Conservation (phyloP, 2,797 vertebrate species). For the Tamandua tetradactyla region DNA sequence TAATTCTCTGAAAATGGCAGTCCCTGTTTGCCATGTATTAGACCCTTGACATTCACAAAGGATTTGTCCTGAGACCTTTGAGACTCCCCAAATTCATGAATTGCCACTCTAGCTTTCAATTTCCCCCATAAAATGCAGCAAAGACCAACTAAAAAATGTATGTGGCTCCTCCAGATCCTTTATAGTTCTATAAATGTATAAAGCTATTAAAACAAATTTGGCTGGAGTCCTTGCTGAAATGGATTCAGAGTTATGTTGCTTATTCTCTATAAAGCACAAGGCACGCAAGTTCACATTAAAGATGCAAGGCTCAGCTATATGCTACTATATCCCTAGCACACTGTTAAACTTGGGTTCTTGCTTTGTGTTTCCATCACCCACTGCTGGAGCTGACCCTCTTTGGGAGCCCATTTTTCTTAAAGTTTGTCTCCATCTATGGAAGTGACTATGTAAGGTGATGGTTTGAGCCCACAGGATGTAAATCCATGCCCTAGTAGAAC, state of each 20-base stretch:
- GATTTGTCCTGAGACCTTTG: neutral
- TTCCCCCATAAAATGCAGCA: neutral
- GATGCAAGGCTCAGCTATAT: neutral
- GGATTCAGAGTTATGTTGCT: neutral
- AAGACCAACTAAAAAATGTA: neutral
- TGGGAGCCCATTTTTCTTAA: neutral
- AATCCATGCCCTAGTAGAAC: rapidly evolving
- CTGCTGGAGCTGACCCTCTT: neutral
- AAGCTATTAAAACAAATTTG: neutral
- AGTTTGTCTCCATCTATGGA: neutral
- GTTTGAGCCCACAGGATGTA: no score
- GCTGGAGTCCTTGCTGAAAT: neutral
- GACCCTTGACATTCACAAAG: neutral
- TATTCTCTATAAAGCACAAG: neutral
- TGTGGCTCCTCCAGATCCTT: neutral
- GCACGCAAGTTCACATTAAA: neutral
- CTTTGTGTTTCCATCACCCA: rapidly evolving
- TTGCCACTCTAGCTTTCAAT: rapidly evolving
- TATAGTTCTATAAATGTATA: neutral
- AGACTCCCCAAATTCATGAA: no score
- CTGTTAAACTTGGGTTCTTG: neutral
- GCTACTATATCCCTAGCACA: neutral
- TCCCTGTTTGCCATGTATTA: rapidly evolving
- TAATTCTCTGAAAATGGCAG: neutral
- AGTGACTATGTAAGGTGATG: rapidly evolving